Evolutionary conservation across 2,113 vertebrate species (phyloP).

Genomic region (Ictalurus punctatus): DNA sequence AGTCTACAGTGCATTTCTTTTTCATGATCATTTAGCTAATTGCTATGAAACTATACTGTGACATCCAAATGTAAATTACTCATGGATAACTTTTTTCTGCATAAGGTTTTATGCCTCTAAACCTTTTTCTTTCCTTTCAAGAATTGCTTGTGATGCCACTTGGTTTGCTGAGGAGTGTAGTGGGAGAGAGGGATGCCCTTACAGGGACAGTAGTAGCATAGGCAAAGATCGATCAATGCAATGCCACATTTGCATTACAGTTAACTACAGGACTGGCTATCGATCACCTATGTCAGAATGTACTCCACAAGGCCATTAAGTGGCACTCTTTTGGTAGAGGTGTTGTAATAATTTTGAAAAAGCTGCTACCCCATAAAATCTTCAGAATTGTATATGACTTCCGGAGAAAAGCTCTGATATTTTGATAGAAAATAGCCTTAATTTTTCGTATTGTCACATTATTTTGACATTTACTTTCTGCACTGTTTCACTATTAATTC

Average conservation of each 20-base stretch:
- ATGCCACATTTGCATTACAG: conserved; percentile 60
- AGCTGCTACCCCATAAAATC: not conserved
- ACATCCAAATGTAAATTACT: not conserved
- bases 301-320: not conserved
- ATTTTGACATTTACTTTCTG: not conserved
- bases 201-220: conserved; percentile 47
- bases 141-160: not conserved
- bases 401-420: not conserved
- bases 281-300: conserved; percentile 45
- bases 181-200: conserved; percentile 47
- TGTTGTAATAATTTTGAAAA: not conserved
- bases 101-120: not conserved
- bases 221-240: conserved; percentile 47
- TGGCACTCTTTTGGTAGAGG: not conserved
- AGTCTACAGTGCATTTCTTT: too few species aligned
- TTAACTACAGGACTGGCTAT: conserved; percentile 63
- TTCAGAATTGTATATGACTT: not conserved
- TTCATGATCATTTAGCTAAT: not conserved
- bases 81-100: not conserved
- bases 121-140: not conserved
- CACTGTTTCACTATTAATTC: not conserved
- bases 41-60: not conserved
- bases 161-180: not conserved
- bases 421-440: not conserved
- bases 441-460: not conserved